These are phyloP conservation scores for Athene cunicularia DNA, from an alignment of 2,113 vertebrate species.

Conservation along the genomic window DNA sequence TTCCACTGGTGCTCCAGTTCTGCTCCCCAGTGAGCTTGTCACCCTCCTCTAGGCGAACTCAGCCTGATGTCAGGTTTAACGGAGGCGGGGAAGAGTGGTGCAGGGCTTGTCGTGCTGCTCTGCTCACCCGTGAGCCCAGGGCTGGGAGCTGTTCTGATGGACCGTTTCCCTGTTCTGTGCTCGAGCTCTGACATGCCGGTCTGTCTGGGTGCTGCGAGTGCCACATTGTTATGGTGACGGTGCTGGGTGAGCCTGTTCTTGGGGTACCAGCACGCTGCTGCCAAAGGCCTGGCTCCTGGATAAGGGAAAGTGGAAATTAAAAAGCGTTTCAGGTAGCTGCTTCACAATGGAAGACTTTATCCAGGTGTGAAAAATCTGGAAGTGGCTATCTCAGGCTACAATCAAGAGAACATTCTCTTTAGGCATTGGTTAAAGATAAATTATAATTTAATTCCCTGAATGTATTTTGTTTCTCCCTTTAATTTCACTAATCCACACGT, in stretches of 20 bases:
- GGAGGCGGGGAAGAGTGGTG: not conserved
- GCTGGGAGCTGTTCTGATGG: rapidly evolving
- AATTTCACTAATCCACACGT: not conserved
- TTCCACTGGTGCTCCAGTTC: not conserved
- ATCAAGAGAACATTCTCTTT: not conserved
- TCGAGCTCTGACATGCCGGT: not conserved
- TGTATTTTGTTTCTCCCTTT: not conserved
- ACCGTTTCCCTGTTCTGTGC: rapidly evolving
- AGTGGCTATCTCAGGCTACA: not conserved
- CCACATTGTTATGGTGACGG: not conserved
- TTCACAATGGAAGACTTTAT: not conserved
- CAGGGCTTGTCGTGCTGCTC: rapidly evolving
- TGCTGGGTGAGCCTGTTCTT: not conserved
- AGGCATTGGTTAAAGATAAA: not conserved
- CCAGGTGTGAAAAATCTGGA: not conserved
- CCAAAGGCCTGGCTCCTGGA: not conserved
- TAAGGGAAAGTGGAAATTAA: not conserved
- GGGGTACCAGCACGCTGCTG: not conserved
- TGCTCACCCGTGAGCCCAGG: too few species aligned
- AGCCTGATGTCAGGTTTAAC: too few species aligned
- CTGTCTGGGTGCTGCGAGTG: rapidly evolving
- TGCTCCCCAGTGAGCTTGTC: not conserved
- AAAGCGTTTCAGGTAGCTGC: not conserved
- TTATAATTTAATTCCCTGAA: not conserved
- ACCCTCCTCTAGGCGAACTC: not conserved